These are phyloP conservation scores for Syrista parreyssii DNA, from an alignment of 2,888 invertebrate species.

Conservation along the genomic window DNA sequence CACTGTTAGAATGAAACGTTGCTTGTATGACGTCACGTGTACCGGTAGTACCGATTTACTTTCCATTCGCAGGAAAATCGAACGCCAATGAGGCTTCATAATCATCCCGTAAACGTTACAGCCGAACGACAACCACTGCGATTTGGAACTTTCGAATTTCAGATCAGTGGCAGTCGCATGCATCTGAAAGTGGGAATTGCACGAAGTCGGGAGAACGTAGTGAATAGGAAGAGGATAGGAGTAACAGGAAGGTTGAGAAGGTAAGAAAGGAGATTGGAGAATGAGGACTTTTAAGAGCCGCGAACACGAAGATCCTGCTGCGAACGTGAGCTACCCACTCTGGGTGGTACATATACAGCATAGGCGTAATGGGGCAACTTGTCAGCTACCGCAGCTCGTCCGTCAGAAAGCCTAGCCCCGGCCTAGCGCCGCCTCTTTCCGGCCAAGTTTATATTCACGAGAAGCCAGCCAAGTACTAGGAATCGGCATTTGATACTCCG, in stretches of 20 bases:
- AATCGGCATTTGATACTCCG: conserved; percentile 53
- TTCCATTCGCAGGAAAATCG: neutral
- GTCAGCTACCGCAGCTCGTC: conserved; percentile 59
- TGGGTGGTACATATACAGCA: conserved; percentile 55
- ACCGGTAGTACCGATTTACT: neutral
- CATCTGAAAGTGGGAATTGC: neutral
- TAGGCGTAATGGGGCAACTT: conserved; percentile 59
- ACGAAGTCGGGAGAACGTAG: neutral
- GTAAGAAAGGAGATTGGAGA: neutral
- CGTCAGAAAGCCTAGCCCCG: conserved; percentile 42
- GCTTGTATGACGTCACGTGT: neutral
- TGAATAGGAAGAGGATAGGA: neutral
- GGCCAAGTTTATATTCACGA: conserved; percentile 34
- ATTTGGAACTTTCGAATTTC: neutral
- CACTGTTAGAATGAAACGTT: neutral
- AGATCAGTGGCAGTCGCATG: neutral
- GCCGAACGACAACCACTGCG: neutral
- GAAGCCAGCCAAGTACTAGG: conserved; percentile 42
- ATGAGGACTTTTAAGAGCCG: neutral
- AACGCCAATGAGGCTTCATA: neutral
- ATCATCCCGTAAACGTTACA: neutral
- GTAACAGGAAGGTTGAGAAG: neutral
- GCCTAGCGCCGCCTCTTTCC: conserved; percentile 19
- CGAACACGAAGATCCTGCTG: conserved; percentile 49
- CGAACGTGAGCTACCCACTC: conserved; percentile 53